Evolutionary conservation across 2,113 vertebrate genomes (phyloP).

Genomic region (Sclerurus mexicanus): DNA sequence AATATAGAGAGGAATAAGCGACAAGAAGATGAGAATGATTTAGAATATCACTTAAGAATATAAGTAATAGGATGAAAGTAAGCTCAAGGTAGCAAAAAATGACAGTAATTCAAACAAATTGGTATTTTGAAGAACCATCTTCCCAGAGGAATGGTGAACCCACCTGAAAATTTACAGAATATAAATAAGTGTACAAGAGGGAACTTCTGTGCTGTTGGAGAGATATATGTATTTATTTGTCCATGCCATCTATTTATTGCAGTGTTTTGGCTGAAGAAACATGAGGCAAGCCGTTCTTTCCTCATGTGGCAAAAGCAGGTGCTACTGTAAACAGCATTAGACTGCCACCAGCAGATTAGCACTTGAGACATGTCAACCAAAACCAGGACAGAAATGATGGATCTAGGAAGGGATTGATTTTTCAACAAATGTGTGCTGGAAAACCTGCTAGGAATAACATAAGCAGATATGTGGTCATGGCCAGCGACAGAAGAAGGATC

Average conservation of each 20-base stretch:
- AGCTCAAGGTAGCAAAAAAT: not conserved
- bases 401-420: conserved; percentile 35
- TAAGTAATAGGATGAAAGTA: conserved; percentile 1
- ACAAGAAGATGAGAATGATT: not conserved
- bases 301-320: not conserved
- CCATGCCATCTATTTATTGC: not conserved
- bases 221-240: not conserved
- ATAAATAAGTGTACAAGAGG: not conserved
- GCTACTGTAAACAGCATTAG: not conserved
- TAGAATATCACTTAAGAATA: not conserved
- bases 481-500: not conserved
- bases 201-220: not conserved
- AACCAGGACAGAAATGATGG: not conserved
- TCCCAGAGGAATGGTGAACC: not conserved
- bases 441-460: conserved; percentile 28
- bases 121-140: not conserved
- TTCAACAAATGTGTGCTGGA: not conserved
- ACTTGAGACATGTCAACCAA: not conserved
- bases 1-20: not conserved
- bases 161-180: not conserved
- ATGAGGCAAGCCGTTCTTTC: not conserved
- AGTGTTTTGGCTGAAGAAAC: not conserved
- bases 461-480: not conserved
- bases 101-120: not conserved
- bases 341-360: not conserved